Evolutionary conservation across 1,140 invertebrate species (phyloP), one percentile per base, ranked within the genome.

Genomic region (Drosophila novamexicana): DNA sequence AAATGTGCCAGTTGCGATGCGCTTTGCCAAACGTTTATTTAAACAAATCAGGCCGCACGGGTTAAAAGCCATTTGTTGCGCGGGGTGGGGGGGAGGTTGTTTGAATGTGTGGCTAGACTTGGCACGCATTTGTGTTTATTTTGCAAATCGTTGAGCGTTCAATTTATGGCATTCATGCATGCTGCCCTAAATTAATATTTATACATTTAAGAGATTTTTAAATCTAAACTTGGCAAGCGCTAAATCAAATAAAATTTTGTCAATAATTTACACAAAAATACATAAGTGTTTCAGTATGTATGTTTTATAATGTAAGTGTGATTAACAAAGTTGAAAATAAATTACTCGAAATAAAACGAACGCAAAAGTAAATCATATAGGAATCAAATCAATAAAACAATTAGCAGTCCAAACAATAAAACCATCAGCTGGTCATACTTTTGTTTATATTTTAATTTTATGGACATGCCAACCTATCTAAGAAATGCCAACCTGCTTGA

Each of bases 121-220:
- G 74, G 74, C 77, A 77, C 63, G 59, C 74, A 66, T 47, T 64
- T 34, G 16, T 79, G 59, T 77, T 77, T 79, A 65, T 68, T 68
- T 79, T 77, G 74, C 77, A 53, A 79, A 79, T 77, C 74, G 73
- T 56, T 12, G 40, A 34, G 42, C n/a, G n/a, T 66, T 53, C 37
- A 29, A 56, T 59, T 62, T 61, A 67, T 71, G 72, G 67, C 66
- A 63, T 36, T 37, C 14, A 61, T 37, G 39, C 58, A 45, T 4
- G 44, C 5, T 72, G 52, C n/a, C 4, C 58, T 63, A 63, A 61
- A 66, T 49, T 36, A 70, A 75, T 66, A 78, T 65, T 58, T 39
- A 32, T 53, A 16, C 10, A 16, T 22, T 54, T 16, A 22, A 53
- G 22, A 37, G 47, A 16, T 53, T 39, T 44, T 22, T 9, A 32